These are phyloP conservation scores for Harpalus rufipes DNA, from an alignment of 2,888 invertebrate species.

Conservation along the genomic window DNA sequence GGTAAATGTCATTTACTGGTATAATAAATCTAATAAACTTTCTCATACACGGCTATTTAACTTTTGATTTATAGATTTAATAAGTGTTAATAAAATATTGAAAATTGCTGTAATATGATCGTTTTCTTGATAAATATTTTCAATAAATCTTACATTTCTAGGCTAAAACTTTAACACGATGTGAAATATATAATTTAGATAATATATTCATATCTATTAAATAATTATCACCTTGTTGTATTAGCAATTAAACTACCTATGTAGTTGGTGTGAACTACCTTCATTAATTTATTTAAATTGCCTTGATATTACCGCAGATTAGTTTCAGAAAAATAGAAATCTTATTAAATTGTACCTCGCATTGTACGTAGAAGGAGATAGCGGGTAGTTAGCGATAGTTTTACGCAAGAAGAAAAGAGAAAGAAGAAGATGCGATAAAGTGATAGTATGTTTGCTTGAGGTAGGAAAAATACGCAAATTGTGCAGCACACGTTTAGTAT, in stretches of 20 bases:
- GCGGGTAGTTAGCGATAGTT: background rate
- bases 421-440: constrained; percentile 51
- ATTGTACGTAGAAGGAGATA: constrained; percentile 38
- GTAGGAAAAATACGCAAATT: constrained; percentile 59
- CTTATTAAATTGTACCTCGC: constrained; percentile 52
- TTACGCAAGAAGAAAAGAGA: background rate
- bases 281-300: constrained; percentile 54
- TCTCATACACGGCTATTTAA: background rate
- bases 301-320: constrained; percentile 32
- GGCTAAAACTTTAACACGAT: background rate
- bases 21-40: background rate
- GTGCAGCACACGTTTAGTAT: constrained; percentile 62
- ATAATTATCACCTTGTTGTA: constrained; percentile 56
- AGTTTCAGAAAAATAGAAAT: constrained; percentile 38
- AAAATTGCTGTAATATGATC: constrained; percentile 5
- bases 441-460: constrained; percentile 31
- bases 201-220: constrained; percentile 50
- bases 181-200: constrained; percentile 37
- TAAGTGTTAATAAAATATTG: constrained; percentile 41
- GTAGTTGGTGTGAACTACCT: constrained; percentile 45
- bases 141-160: constrained; percentile 31
- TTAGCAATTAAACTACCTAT: constrained; percentile 45
- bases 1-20: constrained; percentile 2
- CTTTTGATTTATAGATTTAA: constrained; percentile 1
- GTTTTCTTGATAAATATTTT: constrained; percentile 15